Base-by-base conservation (phyloP, 1,140 invertebrate species). In the Drosophila asahinai region DNA sequence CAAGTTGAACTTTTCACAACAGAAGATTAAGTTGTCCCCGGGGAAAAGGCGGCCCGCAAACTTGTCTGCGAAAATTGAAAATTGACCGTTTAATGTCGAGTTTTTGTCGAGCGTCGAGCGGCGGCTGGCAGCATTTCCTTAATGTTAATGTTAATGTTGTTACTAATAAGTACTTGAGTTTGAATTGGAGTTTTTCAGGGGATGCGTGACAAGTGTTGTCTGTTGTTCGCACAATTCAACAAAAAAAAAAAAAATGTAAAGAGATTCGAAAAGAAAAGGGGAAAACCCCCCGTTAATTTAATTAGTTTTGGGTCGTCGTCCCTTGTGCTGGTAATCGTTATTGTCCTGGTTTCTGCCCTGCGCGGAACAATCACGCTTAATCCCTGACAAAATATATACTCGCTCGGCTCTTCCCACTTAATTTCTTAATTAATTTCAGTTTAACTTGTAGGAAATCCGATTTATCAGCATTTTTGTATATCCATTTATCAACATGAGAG, bases 11-110 rank as follows among this genome's bases (percentile, higher is more conserved):
- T 86, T 90, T 90, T 90, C 78, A 74, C 76, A 91, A 78, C 84
- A 89, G 74, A 74, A 90, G 91, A 89, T 92, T 87, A 92, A 92
- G 91, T 83, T 92, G 91, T 92, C 91, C 81, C 79, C 27, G 22
- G 86, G 77, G 91, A 81, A 43, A 22, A 64, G 43, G 30, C 15
- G n/a, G 27, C 15, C 47, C 48, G 27, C 49, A 63, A 86, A 82
- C 67, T 81, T 90, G 81, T 81, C 84, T 87, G 86, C 76, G 81
- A 83, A 66, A 92, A 92, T 92, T 92, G 91, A 92, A 92, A 92
- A 92, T 92, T 92, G 83, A 92, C 91, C 91, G 91, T 89, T 91
- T 91, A 86, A 91, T 91, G 87, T 80, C 72, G 45, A 55, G 33
- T 36, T 40, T 40, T 58, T 55, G 42, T 30, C 15, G 40, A n/a